Conservation (phyloP, 2,888 invertebrate species). For the Malachius bipustulatus region DNA sequence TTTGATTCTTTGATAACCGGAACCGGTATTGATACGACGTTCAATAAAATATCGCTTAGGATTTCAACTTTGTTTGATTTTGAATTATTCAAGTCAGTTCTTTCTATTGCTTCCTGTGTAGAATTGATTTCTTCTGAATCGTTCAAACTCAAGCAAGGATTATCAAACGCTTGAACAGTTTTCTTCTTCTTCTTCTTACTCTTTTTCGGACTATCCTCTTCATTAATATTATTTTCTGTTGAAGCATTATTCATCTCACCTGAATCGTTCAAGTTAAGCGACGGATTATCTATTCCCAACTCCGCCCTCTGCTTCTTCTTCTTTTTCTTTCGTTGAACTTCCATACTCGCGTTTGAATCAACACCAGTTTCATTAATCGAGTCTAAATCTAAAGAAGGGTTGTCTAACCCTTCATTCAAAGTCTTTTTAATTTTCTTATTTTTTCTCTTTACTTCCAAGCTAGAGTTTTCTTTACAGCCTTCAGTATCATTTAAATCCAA, state of each 20-base stretch:
- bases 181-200: slow-evolving; percentile 16
- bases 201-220: slow-evolving; percentile 7
- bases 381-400: slow-evolving; percentile 17
- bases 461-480: slow-evolving; percentile 12
- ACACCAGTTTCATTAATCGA: slow-evolving; percentile 12
- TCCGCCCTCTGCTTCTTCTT: slow-evolving; percentile 10
- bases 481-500: slow-evolving; percentile 14
- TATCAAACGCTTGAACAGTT: slow-evolving; percentile 17
- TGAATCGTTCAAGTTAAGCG: slow-evolving; percentile 1
- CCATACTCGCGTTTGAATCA: slow-evolving; percentile 18
- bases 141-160: slow-evolving; percentile 20
- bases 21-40: slow-evolving; percentile 23
- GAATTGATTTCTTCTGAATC: not conserved
- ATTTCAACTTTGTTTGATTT: not conserved
- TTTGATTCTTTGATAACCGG: slow-evolving; percentile 9
- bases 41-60: slow-evolving; percentile 24
- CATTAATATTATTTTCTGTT: slow-evolving; percentile 4
- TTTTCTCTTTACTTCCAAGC: slow-evolving; percentile 15
- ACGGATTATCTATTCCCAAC: slow-evolving; percentile 1
- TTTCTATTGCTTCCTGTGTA: not conserved
- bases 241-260: not conserved
- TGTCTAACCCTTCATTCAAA: slow-evolving; percentile 10
- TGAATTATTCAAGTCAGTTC: not conserved
- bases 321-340: slow-evolving; percentile 18
- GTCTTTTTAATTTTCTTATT: slow-evolving; percentile 11